Evolutionary conservation across 2,888 invertebrate genomes (phyloP).

Genomic region (Pteria penguin): DNA sequence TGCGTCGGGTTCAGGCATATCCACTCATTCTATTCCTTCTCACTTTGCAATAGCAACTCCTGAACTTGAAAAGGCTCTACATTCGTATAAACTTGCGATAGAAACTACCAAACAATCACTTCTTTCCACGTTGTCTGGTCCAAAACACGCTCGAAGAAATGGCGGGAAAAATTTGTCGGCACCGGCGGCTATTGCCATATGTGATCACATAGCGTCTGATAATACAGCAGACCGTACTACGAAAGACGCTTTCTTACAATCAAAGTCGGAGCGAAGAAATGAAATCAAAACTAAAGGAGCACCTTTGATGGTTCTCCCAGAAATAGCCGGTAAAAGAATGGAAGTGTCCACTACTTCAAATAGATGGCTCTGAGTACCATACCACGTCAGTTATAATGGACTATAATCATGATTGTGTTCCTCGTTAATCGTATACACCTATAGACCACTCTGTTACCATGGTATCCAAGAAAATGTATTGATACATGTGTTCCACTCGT

Average conservation of each 20-base stretch:
- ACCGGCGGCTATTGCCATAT: constrained; percentile 57
- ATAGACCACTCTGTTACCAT: too few species aligned
- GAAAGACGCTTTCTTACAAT: not conserved
- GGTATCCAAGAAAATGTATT: too few species aligned
- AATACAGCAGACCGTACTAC: constrained; percentile 11
- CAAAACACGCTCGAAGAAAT: constrained; percentile 54
- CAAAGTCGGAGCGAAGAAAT: constrained; percentile 22
- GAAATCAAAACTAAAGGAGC: constrained; percentile 32
- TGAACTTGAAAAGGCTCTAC: constrained; percentile 54
- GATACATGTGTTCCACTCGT: too few species aligned
- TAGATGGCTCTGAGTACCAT: constrained; percentile 55
- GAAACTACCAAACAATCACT: constrained; percentile 57
- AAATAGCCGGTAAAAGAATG: constrained; percentile 65
- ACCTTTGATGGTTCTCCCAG: constrained; percentile 57
- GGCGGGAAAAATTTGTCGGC: constrained; percentile 51
- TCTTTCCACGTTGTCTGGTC: constrained; percentile 56
- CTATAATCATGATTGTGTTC: too few species aligned
- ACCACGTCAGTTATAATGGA: too few species aligned
- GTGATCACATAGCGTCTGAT: constrained; percentile 48
- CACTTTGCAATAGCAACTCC: constrained; percentile 14
- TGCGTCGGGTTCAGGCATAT: constrained; percentile 12
- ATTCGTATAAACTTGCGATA: constrained; percentile 51
- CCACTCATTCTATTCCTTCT: constrained; percentile 22
- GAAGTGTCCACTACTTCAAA: constrained; percentile 59
- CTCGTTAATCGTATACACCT: too few species aligned